These are phyloP conservation scores for Octonoba sinensis DNA, from an alignment of 2,888 invertebrate species.

Conservation along the genomic window DNA sequence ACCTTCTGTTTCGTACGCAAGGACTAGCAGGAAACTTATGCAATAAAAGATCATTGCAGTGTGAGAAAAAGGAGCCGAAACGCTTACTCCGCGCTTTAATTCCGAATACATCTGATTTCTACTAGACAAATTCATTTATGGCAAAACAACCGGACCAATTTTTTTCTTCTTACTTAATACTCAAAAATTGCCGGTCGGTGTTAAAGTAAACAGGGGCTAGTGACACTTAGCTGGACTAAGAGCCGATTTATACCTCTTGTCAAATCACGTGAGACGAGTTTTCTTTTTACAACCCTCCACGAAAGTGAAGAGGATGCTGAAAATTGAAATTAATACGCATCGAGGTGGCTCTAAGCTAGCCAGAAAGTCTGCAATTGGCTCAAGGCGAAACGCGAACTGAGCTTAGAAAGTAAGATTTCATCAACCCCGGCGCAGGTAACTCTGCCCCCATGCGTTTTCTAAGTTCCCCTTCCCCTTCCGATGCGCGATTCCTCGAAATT, in stretches of 20 bases:
- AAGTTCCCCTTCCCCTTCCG: not conserved
- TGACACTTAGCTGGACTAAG: constrained; percentile 26
- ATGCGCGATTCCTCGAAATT: too few relatives aligned
- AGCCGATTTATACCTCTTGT: constrained; percentile 52
- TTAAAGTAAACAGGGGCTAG: constrained; percentile 15
- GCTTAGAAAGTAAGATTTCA: not conserved
- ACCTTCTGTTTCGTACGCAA: too few relatives aligned
- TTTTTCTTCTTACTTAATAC: too few relatives aligned
- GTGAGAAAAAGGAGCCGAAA: too few relatives aligned
- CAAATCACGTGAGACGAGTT: constrained; percentile 34
- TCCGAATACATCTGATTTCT: too few relatives aligned
- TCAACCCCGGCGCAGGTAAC: constrained; percentile 2
- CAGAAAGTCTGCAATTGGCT: constrained; percentile 3
- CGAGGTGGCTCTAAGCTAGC: constrained; percentile 23
- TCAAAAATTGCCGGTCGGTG: not conserved
- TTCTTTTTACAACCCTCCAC: constrained; percentile 18
- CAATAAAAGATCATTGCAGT: too few relatives aligned
- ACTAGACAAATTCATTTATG: too few relatives aligned
- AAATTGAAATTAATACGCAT: constrained; percentile 60
- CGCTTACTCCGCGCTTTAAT: too few relatives aligned
- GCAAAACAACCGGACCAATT: too few relatives aligned
- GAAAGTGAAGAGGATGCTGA: constrained; percentile 29
- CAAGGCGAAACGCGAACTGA: not conserved
- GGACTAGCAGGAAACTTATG: too few relatives aligned
- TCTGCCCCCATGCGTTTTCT: not conserved